Percentiles rank a stretch among this genome's conserved stretches.
Evolutionary conservation across 2,113 vertebrate species (phyloP).

Genomic region (Chaenogobius annularis): DNA sequence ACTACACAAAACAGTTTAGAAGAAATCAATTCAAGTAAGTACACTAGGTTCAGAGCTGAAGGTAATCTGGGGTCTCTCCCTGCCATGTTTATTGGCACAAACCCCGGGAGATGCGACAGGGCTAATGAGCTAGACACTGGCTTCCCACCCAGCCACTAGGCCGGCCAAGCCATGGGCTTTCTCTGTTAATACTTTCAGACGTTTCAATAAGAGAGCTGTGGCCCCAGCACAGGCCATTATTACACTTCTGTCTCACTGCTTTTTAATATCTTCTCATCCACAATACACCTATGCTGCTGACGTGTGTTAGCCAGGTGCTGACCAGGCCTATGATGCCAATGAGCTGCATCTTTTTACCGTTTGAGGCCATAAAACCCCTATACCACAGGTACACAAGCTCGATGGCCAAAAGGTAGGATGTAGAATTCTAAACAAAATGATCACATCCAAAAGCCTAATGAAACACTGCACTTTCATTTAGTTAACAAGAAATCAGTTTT

Average conservation of each 20-base stretch:
- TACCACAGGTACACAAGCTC: neutral
- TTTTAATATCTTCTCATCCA: slow-evolving; percentile 74
- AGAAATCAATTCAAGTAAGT: slow-evolving; percentile 60
- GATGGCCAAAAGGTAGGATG: slow-evolving; percentile 6
- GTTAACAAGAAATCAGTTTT: too few species aligned
- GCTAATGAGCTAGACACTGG: slow-evolving; percentile 89
- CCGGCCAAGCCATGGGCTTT: slow-evolving; percentile 67
- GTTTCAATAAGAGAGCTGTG: slow-evolving; percentile 76
- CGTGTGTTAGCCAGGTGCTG: slow-evolving; percentile 46
- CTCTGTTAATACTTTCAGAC: slow-evolving; percentile 73
- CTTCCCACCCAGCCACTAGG: slow-evolving; percentile 56
- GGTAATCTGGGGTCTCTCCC: slow-evolving; percentile 71
- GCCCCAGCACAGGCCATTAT: slow-evolving; percentile 68
- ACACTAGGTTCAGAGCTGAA: slow-evolving; percentile 56
- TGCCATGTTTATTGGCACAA: slow-evolving; percentile 79
- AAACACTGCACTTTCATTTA: too few species aligned
- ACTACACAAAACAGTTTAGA: slow-evolving; percentile 45
- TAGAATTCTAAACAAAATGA: neutral
- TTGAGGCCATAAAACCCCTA: slow-evolving; percentile 26
- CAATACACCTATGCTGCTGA: slow-evolving; percentile 55
- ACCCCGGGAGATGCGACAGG: slow-evolving; percentile 78
- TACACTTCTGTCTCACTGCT: slow-evolving; percentile 68
- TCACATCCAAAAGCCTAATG: too few species aligned
- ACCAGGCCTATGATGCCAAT: slow-evolving; percentile 41
- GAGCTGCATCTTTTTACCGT: slow-evolving; percentile 44